phyloP scores from a whole-genome alignment of 2,888 invertebrate genomes.

The Siphonodentalium dalli region DNA sequence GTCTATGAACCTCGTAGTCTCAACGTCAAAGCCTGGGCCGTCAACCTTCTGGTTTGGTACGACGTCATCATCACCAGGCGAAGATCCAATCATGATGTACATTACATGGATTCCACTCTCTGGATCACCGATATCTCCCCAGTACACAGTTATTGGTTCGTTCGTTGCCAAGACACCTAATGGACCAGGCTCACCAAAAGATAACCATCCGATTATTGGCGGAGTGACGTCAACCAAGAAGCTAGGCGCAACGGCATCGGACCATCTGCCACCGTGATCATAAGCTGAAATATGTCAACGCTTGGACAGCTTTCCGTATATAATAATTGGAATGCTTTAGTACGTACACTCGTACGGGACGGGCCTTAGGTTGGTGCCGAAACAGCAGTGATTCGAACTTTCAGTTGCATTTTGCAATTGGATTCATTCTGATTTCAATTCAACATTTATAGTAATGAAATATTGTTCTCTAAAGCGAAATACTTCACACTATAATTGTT shows the following conservation, averaged over 20 bases:
- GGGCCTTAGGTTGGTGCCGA: too few species aligned
- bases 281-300: slow-evolving; percentile 2
- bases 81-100: slow-evolving; percentile 11
- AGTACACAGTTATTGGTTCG: background rate
- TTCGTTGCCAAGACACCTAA: background rate
- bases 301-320: too few species aligned
- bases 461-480: too few species aligned
- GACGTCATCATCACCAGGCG: background rate
- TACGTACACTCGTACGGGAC: too few species aligned
- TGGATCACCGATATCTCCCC: slow-evolving; percentile 2
- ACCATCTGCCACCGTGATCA: slow-evolving; percentile 7
- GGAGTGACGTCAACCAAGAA: slow-evolving; percentile 5
- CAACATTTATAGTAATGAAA: too few species aligned
- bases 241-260: background rate
- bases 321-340: too few species aligned
- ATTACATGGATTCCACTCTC: slow-evolving; percentile 13
- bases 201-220: background rate
- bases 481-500: too few species aligned
- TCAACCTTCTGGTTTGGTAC: background rate
- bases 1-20: background rate
- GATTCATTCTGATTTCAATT: too few species aligned
- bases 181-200: background rate
- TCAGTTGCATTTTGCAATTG: too few species aligned
- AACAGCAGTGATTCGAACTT: too few species aligned
- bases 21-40: background rate